Percentiles rank a stretch among this genome's conserved stretches.
phyloP scores from a whole-genome alignment of 2,797 vertebrate species.

The Pterois miles region DNA sequence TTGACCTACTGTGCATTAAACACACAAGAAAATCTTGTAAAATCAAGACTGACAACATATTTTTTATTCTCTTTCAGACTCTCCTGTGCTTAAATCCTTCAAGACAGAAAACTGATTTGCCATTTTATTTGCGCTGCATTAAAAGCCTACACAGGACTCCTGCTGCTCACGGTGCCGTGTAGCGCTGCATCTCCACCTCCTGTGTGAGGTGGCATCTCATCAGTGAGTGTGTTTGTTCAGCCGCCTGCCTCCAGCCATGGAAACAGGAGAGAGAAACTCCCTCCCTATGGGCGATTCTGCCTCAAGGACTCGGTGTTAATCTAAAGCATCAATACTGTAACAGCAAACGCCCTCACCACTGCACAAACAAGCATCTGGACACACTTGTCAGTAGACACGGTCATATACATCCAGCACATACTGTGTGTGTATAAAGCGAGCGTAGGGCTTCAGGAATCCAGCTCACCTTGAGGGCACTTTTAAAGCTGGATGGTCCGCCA shows the following conservation, averaged over 20 bases:
- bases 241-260: constrained; percentile 37
- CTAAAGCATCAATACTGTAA: constrained; percentile 49
- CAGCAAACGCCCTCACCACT: constrained; percentile 24
- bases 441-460: constrained; percentile 1
- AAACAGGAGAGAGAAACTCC: constrained; percentile 34
- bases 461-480: constrained; percentile 40
- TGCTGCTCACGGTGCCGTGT: not conserved
- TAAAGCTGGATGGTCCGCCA: constrained; percentile 14
- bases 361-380: constrained; percentile 21
- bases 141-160: not conserved
- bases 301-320: constrained; percentile 50
- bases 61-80: not conserved
- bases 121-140: not conserved
- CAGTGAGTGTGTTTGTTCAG: constrained; percentile 34
- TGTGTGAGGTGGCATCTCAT: constrained; percentile 24
- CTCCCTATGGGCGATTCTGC: constrained; percentile 11
- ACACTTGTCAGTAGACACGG: not conserved
- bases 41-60: not conserved
- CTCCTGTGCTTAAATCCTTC: not conserved
- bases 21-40: not conserved
- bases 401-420: not conserved
- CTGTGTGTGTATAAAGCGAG: not conserved
- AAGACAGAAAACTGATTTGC: not conserved
- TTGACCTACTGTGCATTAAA: not conserved
- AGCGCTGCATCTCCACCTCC: constrained; percentile 9